Conservation (phyloP, 2,888 invertebrate genomes). For the Drosophila affinis region DNA sequence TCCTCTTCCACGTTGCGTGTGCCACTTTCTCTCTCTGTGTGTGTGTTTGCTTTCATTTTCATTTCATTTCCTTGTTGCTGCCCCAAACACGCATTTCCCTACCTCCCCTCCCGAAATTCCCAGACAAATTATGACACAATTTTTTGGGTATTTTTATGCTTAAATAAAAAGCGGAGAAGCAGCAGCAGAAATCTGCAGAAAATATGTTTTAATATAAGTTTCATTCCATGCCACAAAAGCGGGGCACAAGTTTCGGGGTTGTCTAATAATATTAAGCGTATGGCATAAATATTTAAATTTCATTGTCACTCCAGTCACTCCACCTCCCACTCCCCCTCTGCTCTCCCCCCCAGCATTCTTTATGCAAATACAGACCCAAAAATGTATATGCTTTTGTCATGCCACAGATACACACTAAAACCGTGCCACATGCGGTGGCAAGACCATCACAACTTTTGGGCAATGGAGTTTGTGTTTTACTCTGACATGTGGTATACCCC, state of each 20-base stretch:
- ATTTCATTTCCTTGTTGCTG: constrained; percentile 40
- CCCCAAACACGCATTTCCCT: constrained; percentile 21
- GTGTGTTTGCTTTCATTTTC: constrained; percentile 62
- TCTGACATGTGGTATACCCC: constrained; percentile 26
- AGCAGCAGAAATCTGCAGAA: constrained; percentile 63
- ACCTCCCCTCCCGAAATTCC: constrained; percentile 10
- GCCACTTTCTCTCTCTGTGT: constrained; percentile 8
- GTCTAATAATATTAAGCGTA: constrained; percentile 79
- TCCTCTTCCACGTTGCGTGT: constrained; percentile 50
- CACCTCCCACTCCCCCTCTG: constrained; percentile 19
- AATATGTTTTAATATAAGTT: constrained; percentile 79
- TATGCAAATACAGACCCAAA: constrained; percentile 72
- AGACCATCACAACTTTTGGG: no score
- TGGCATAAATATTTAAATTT: constrained; percentile 79
- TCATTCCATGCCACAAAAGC: neutral
- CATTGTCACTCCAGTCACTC: constrained; percentile 74
- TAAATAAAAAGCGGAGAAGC: constrained; percentile 28
- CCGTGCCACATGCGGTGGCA: constrained; percentile 22
- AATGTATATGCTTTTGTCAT: constrained; percentile 77
- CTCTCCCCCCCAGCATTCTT: constrained; percentile 61
- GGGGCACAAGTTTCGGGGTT: constrained; percentile 58
- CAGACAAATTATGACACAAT: constrained; percentile 73
- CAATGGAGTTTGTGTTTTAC: no score
- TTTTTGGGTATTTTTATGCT: constrained; percentile 73
- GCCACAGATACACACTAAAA: constrained; percentile 36